Conservation (phyloP, 2,797 vertebrate genomes). For the Pseudomugil gertrudae region DNA sequence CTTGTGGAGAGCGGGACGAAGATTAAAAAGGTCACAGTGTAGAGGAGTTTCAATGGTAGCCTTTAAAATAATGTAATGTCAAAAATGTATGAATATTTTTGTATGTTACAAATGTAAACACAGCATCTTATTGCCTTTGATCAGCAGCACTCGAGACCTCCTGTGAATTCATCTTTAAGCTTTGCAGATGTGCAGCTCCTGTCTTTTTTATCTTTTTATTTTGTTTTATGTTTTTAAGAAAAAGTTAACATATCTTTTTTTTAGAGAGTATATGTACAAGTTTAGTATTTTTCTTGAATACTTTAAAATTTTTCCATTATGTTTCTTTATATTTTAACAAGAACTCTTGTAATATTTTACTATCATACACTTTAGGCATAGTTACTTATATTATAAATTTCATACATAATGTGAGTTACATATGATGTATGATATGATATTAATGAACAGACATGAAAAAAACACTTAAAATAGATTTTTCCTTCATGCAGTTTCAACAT, state of each 20-base stretch:
- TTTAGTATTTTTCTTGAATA: background rate
- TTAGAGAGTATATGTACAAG: background rate
- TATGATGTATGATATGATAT: background rate
- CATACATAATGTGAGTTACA: background rate
- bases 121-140: no score
- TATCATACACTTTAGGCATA: background rate
- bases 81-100: background rate
- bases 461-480: background rate
- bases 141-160: background rate
- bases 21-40: conserved; percentile 81
- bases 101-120: background rate
- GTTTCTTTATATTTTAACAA: background rate
- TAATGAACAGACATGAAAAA: no score
- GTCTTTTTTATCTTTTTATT: background rate
- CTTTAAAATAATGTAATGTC: background rate
- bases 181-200: background rate
- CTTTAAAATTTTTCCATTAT: background rate
- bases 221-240: background rate
- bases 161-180: conserved; percentile 8
- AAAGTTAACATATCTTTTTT: background rate
- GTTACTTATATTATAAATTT: background rate
- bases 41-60: background rate
- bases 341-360: background rate
- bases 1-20: conserved; percentile 71
- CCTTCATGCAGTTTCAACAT: background rate